Evolutionary conservation across 2,888 invertebrate genomes (phyloP), one percentile per base, ranked within the genome.

Genomic region (Callyntrura guangdongensis): DNA sequence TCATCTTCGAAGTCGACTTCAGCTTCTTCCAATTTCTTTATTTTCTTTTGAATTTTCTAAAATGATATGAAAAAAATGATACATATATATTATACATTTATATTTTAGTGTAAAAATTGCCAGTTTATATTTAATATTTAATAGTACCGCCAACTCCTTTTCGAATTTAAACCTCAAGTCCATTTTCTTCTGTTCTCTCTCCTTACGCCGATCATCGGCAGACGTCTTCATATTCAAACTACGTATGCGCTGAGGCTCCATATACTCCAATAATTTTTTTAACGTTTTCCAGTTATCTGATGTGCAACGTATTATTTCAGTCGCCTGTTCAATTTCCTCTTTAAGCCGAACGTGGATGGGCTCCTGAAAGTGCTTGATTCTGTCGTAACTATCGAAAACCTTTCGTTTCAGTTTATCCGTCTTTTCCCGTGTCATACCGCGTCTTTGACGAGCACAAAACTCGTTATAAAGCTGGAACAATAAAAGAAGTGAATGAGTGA

Each of bases 1-100:
- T 91, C 91, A 2, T 27, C 72, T 17, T 83, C 79, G 69, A 69
- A 90, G 36, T 90, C 85, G 0, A 87, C 92, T n/a, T 85, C 88
- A n/a, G 59, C 12, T n/a, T 69, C 77, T n/a, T 92, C 92, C 11
- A 72, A 45, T 17, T 86, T 72, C 20, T 59, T 17, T 11, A 92
- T 91, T 36, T 61, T 69, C 25, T 27, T 36, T 25, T 74, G 56
- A 12, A 84, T 67, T 88, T 86, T 77, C 92, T 91, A 20, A 5
- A 74, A 56, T 36, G 72, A 45, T 6, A 14, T 36, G 4, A 12
- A 6, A 64, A 64, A 1, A 64, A 64, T 25, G 36, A 36, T 36
- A 36, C 2, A 36, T n/a, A n/a, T n/a, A n/a, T n/a, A n/a, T n/a
- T n/a, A n/a, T n/a, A n/a, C n/a, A n/a, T n/a, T n/a, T n/a, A n/a